phyloP scores from a whole-genome alignment of 2,888 invertebrate genomes.

The Drosophila mulleri region DNA sequence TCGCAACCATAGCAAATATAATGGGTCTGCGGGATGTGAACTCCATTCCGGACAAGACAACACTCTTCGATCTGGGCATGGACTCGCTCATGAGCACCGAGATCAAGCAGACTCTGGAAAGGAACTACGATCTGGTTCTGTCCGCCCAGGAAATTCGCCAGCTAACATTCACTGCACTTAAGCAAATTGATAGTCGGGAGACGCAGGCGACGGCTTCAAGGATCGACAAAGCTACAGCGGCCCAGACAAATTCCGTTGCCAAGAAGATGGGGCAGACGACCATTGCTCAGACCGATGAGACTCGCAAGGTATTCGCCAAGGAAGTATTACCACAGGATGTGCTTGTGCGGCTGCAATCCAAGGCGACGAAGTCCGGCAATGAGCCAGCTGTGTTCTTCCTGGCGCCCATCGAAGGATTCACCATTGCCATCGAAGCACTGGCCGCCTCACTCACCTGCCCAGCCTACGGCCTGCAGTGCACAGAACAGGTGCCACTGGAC shows the following conservation, averaged over 20 bases:
- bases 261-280: constrained; percentile 58
- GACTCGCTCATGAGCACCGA: constrained; percentile 99
- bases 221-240: not conserved
- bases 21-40: constrained; percentile 94
- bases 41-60: constrained; percentile 90
- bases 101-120: constrained; percentile 97
- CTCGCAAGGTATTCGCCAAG: constrained; percentile 87
- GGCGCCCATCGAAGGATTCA: constrained; percentile 96
- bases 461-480: constrained; percentile 95
- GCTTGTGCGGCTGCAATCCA: constrained; percentile 89
- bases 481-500: constrained; percentile 90
- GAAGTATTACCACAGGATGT: constrained; percentile 92
- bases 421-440: constrained; percentile 89
- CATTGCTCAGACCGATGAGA: constrained; percentile 85
- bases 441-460: constrained; percentile 90
- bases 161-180: constrained; percentile 91
- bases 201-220: constrained; percentile 18
- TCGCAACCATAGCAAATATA: constrained; percentile 94
- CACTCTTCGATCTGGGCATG: constrained; percentile 97
- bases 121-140: constrained; percentile 95
- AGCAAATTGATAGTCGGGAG: constrained; percentile 85
- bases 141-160: constrained; percentile 96
- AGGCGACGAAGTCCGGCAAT: constrained; percentile 79
- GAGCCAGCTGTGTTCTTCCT: constrained; percentile 88
- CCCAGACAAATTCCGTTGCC: not conserved